Evolutionary conservation across 2,797 vertebrate genomes (phyloP).

Genomic region (Alauda arvensis): DNA sequence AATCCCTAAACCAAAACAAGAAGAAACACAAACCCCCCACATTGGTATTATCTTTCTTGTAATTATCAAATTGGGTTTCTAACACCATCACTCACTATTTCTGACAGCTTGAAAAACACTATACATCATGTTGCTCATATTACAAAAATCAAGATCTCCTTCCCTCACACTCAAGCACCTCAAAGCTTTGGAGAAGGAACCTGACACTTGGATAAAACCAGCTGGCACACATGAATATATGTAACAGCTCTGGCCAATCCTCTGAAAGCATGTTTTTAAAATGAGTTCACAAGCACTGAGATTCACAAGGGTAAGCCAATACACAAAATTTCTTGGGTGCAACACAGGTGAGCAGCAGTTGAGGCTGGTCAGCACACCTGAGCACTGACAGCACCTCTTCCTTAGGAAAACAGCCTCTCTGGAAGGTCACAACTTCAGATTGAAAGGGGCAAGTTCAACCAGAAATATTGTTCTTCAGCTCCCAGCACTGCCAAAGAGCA

Average conservation of each 20-base stretch:
- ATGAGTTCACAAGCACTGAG: background rate
- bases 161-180: background rate
- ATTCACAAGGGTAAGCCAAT: background rate
- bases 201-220: background rate
- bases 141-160: background rate
- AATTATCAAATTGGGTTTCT: background rate
- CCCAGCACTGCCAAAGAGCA: background rate
- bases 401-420: background rate
- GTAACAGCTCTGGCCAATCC: background rate
- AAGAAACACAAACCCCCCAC: accelerated
- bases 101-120: background rate
- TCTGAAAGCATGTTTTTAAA: background rate
- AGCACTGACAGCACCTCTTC: background rate
- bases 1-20: background rate
- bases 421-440: background rate
- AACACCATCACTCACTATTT: background rate
- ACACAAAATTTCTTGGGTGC: background rate
- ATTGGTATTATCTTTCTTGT: background rate
- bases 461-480: background rate
- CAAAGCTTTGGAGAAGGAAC: background rate
- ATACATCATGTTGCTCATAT: background rate
- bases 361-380: background rate
- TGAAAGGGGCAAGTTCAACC: background rate
- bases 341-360: background rate
- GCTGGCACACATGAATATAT: background rate